Base-by-base conservation (phyloP, 2,113 vertebrate genomes). In the Myotis davidii region DNA sequence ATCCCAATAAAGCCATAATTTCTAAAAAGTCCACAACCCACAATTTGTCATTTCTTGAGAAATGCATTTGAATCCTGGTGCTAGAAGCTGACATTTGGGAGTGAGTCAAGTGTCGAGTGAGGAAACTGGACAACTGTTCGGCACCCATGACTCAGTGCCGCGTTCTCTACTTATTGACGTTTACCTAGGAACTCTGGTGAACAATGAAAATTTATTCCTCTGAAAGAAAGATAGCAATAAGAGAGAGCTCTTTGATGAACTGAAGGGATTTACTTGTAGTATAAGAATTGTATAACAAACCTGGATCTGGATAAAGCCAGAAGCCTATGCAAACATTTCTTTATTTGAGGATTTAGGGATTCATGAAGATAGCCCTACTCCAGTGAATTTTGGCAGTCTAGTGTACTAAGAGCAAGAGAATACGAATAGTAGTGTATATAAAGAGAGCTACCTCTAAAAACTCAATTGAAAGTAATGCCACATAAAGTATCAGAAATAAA, bases 371-470 rank as follows among this genome's bases (percentile, higher is more conserved):
- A 87, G 65, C 25, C 56, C 34, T 20, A 69, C 32, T 39, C 54
- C 81, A 74, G 48, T n/a, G 29, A 85, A 88, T 54, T 90, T 1
- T 56, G 81, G 21, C 14, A n/a, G 21, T 39, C 69, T 56, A 65
- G 16, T 65, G 48, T 34, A 34, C 27, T 70, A 89, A 85, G 73
- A 83, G 52, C 34, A 79, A 56, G 39, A 77, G 9, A 61, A 21
- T 50, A 59, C 1, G 9, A 56, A 64, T 4, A 39, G 56, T 59
- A 21, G 9, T 50, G 9, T 50, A 27, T 20, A 73, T 34, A 94
- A 67, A 94, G 14, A 82, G 54, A 89, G 83, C 2, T 70, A 92
- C 32, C 50, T 85, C 92, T 96, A 83, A 94, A 94, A 84, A 56
- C 52, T 78, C 34, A 93, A 50, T 93, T 56, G 45, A 76, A 77